Base-by-base conservation (phyloP, 35 echinoderm and acorn worm genomes). In the Strongylocentrotus purpuratus region DNA sequence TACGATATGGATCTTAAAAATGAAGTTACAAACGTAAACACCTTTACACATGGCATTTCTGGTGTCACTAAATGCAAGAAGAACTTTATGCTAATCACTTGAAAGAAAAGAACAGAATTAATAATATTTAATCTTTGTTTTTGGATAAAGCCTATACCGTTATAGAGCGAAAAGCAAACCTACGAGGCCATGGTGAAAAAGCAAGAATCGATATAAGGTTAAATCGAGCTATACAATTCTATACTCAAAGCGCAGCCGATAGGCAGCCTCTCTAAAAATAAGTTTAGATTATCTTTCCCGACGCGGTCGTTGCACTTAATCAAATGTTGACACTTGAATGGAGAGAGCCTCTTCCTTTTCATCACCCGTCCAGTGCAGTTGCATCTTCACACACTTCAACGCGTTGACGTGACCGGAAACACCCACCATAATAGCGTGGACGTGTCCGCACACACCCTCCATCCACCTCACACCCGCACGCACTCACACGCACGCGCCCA, bases 261-360 rank as follows among this genome's bases (percentile, higher is more conserved):
- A 7, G 20, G 65, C 20, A 7, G 65, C 65, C 20, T 78, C 7
- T 78, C 65, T 28, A 78, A 78, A 78, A 28, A 78, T 25, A 78
- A 28, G 65, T 78, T 78, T 78, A 78, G 65, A 78, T 78, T 59
- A 5, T 28, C 28, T 7, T 20, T 70, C 8, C 1, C 65, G 65
- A 78, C 4, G 65, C 65, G 65, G 65, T n/a, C 65, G 65, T 78
- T 78, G 65, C 65, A 28, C 28, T 78, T 78, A 78, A 78, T 78
- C 65, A 78, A 78, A 78, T 78, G 65, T 78, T 78, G 65, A 78
- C 65, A 78, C 65, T 78, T 78, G 65, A 78, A 78, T 78, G 65
- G 8, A 78, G 65, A 22, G 25, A n/a, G 22, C 35, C 22, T 28
- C 65, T 78, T 78, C 28, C 25, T 78, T 78, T 78, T 28, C 25